Evolutionary conservation across 2,113 vertebrate genomes (phyloP).

Genomic region (Oenanthe oenanthe): DNA sequence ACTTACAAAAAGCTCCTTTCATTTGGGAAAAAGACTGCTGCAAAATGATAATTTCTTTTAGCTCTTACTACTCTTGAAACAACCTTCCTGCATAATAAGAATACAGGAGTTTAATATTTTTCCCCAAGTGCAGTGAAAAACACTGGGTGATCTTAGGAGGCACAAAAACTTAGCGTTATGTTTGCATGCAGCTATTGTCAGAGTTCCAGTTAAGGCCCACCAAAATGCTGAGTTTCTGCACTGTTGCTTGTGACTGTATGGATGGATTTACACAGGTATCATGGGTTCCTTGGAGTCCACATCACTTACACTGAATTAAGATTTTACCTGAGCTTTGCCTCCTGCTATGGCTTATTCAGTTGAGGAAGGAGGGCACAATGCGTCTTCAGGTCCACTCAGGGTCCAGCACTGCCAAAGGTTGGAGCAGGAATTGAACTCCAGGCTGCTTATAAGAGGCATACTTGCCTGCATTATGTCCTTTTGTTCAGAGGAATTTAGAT

Average conservation of each 20-base stretch:
- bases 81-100: not conserved
- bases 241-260: not conserved
- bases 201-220: not conserved
- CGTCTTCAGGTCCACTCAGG: not conserved
- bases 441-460: not conserved
- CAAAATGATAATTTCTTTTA: not conserved
- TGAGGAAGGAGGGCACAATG: not conserved
- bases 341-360: not conserved
- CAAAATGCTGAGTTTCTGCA: not conserved
- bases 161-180: rapidly evolving
- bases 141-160: not conserved
- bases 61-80: not conserved
- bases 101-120: not conserved
- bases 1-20: not conserved
- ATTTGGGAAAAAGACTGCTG: not conserved
- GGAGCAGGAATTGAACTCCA: not conserved
- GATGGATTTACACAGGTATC: not conserved
- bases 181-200: rapidly evolving
- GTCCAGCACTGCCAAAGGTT: not conserved
- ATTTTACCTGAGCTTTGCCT: not conserved
- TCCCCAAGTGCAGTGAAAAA: not conserved
- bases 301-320: not conserved
- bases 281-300: rapidly evolving
- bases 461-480: too few species aligned
- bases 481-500: not conserved